Evolutionary conservation across 2,888 invertebrate genomes (phyloP), one percentile per base, ranked within the genome.

Genomic region (Drosophila paracracens): DNA sequence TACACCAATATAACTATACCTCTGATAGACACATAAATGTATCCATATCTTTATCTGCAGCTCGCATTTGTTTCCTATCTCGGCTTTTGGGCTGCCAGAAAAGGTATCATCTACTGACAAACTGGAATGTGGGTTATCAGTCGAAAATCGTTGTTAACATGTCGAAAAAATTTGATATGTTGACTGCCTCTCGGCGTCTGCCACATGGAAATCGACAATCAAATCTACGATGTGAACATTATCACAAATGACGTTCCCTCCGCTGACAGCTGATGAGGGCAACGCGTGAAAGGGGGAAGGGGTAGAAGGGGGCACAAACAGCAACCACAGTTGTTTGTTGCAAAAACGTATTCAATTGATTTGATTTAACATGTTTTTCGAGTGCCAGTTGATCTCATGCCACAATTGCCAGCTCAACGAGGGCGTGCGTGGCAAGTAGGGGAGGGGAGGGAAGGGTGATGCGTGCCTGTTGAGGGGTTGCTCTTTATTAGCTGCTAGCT

Each of bases 151-250:
- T 50, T 74, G 57, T 87, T 84, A 84, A 87, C 84, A 87, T 72
- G 78, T 87, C 69, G 71, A 74, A 59, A 83, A 81, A 83, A 70
- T 75, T 83, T 67, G 67, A 81, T 77, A 72, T 81, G 81, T 69
- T 77, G 64, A 52, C 71, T 76, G 74, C 52, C 50, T 54, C 38
- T 10, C 25, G 21, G 6, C 48, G 60, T 59, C 27, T 65, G 65
- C 62, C 74, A 38, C 79, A 66, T 56, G 53, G 51, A 35, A 48
- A 51, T 38, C 48, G 62, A 52, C 36, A 54, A 21, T 50, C 43
- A 40, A 29, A 31, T 31, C 57, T 36, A n/a, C 25, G n/a, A 64
- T 63, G 60, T 64, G 36, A 71, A 68, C 53, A 57, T 77, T 66
- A 76, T 77, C 63, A 77, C 72, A 76, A 64, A 77, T 77, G 78